Evolutionary conservation across 2,888 invertebrate genomes (phyloP).

Genomic region (Phalera bucephala): DNA sequence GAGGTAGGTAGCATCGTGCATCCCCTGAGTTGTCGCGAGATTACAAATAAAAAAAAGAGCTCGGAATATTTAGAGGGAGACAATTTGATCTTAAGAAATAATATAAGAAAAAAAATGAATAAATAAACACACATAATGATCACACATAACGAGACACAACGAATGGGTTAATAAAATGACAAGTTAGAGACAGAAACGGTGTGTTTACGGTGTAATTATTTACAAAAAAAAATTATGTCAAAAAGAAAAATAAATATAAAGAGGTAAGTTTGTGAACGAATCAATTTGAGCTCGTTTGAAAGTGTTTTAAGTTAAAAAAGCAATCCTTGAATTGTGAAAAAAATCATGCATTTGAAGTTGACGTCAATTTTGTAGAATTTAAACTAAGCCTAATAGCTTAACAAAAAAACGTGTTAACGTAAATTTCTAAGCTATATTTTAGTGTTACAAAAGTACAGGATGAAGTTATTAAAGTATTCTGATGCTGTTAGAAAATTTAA

Average conservation of each 20-base stretch:
- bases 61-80: conserved; percentile 79
- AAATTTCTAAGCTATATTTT: too few relatives aligned
- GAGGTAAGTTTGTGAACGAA: conserved; percentile 34
- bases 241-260: conserved; percentile 32
- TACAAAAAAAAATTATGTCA: conserved; percentile 55
- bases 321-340: background rate
- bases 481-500: too few relatives aligned
- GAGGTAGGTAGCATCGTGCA: conserved; percentile 81
- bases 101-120: conserved; percentile 34
- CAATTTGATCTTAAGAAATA: conserved; percentile 60
- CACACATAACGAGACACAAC: conserved; percentile 59
- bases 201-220: conserved; percentile 67
- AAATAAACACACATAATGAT: conserved; percentile 63
- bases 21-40: conserved; percentile 80
- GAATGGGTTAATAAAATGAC: conserved; percentile 71
- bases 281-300: conserved; percentile 43
- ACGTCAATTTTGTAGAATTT: background rate
- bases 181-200: conserved; percentile 59
- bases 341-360: background rate
- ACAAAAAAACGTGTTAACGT: too few relatives aligned
- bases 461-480: too few relatives aligned
- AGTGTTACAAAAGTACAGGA: too few relatives aligned
- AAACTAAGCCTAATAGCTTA: too few relatives aligned
- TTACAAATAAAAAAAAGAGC: conserved; percentile 59
- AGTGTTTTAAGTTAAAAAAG: conserved; percentile 25